phyloP scores from a whole-genome alignment of 2,797 vertebrate genomes.

The Tangara arthus region DNA sequence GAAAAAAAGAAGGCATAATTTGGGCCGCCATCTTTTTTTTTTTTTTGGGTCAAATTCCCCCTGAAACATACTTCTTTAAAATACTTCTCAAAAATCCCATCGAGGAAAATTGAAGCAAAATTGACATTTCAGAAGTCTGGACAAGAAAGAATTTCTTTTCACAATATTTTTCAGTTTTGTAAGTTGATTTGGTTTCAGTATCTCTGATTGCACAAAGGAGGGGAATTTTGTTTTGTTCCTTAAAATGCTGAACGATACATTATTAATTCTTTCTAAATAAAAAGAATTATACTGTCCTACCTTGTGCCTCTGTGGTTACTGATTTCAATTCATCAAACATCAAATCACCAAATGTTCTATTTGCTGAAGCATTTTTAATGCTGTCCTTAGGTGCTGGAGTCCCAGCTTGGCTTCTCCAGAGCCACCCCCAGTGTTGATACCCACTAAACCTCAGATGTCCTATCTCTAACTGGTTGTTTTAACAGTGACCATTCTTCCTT shows the following conservation, averaged over 20 bases:
- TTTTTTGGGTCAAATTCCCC: not conserved
- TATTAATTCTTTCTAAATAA: not conserved
- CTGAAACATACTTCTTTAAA: not conserved
- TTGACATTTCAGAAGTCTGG: not conserved
- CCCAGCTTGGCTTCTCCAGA: not conserved
- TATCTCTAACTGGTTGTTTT: not conserved
- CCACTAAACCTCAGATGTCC: not conserved
- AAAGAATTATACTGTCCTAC: not conserved
- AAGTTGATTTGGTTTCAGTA: not conserved
- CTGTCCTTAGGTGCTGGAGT: not conserved
- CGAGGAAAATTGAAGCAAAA: not conserved
- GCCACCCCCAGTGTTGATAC: not conserved
- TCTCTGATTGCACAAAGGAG: not conserved
- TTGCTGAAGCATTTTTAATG: not conserved
- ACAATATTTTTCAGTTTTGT: not conserved
- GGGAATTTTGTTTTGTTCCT: not conserved
- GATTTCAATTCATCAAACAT: not conserved
- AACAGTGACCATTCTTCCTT: not conserved
- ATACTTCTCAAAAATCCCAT: not conserved
- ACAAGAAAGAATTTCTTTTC: not conserved
- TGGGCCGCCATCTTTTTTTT: not conserved
- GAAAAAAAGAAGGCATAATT: not conserved
- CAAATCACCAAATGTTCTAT: accelerated
- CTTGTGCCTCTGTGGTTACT: not conserved
- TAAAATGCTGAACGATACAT: not conserved